Evolutionary conservation across 2,888 invertebrate species (phyloP), one percentile per base, ranked within the genome.

Genomic region (Arrhopalites spinosus): DNA sequence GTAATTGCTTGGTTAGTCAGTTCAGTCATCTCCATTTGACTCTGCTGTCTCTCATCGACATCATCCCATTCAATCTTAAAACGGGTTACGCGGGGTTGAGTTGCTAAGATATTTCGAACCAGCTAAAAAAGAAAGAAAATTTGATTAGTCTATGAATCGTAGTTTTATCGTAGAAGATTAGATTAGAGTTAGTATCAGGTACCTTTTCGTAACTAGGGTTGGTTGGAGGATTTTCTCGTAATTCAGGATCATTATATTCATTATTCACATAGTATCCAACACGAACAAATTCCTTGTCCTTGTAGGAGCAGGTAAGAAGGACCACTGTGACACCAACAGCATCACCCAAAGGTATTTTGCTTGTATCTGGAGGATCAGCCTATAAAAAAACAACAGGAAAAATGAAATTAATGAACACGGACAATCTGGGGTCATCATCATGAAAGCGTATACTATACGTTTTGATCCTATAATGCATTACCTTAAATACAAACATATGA

Each of bases 191-290:
- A n/a, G n/a, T n/a, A n/a, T n/a, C n/a, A n/a, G n/a, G n/a, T n/a
- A 97, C 94, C 88, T 97, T 97, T 84, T 97, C 95, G 86, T 96
- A 96, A 79, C 93, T 91, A 0, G 98, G 97, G 78, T 92, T 91
- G 5, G 94, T 88, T 11, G 99, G 98, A 2, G 97, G 96, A 85
- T 95, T 97, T 85, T 98, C 98, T 69, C 93, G 89, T 81, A 98
- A 87, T 84, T 98, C 98, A 0, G 93, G 92, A 83, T 98, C 97
- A 3, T 89, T 90, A 85, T 99, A 99, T 85, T 98, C 98, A 84
- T 98, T 98, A 85, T 98, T 98, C 75, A 99, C 98, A 85, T 98
- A 99, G 86, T 98, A 99, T 1, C 98, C 99, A 1, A 99, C 96
- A 77, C 98, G 89, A 1, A 98, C 96, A 86, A 99, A 99, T 86